A percentile compares a stretch with the other conserved stretches of the same genome.
Conservation (phyloP, 2,113 vertebrate species). For the Tenebrosternarchus preto region DNA sequence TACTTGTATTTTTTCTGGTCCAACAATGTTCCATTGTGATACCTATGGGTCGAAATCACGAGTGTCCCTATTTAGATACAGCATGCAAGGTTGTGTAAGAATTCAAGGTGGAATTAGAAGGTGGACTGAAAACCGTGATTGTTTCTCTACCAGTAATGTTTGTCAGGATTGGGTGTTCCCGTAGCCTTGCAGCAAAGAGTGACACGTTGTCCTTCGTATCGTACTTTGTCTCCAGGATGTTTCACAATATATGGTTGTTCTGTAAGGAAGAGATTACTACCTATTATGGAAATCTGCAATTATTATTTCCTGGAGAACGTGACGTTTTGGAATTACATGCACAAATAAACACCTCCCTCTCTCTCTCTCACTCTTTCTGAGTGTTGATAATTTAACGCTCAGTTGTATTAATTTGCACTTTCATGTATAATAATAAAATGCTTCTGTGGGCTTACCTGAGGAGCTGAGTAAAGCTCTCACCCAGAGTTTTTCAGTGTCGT, state of each 20-base stretch:
- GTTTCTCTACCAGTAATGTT: slow-evolving; percentile 86
- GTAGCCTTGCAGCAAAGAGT: slow-evolving; percentile 89
- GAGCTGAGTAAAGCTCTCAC: slow-evolving; percentile 74
- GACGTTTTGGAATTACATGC: too few relatives aligned
- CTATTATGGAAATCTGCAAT: neutral
- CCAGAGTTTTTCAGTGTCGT: slow-evolving; percentile 70
- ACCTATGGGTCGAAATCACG: slow-evolving; percentile 72
- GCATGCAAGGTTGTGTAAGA: neutral
- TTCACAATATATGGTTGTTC: slow-evolving; percentile 89
- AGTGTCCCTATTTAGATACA: neutral
- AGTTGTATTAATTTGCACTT: neutral
- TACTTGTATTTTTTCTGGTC: slow-evolving; percentile 74
- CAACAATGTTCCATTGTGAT: slow-evolving; percentile 90
- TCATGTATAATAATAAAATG: neutral
- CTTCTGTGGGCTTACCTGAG: slow-evolving; percentile 75
- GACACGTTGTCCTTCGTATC: slow-evolving; percentile 82
- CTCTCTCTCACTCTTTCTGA: neutral
- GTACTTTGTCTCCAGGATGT: slow-evolving; percentile 85
- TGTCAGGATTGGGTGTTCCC: slow-evolving; percentile 82
- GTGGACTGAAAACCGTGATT: neutral
- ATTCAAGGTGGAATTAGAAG: neutral
- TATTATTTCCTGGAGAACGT: too few relatives aligned
- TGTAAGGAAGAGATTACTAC: slow-evolving; percentile 58
- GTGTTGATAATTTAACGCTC: neutral
- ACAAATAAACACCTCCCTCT: slow-evolving; percentile 1